Evolutionary conservation across 2,113 vertebrate species (phyloP).

Genomic region (Malurus elegans): DNA sequence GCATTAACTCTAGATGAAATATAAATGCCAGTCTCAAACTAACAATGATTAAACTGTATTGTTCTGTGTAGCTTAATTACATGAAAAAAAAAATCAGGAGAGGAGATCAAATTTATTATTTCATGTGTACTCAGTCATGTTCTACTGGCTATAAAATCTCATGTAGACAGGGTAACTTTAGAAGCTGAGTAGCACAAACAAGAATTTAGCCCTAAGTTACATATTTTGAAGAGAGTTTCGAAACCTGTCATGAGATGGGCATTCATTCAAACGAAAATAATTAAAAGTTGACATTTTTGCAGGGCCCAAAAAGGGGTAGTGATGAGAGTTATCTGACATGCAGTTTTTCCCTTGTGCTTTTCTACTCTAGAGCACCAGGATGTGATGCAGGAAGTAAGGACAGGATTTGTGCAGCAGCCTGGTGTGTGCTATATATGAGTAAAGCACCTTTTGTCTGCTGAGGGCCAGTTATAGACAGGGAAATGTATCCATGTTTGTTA

Average conservation of each 20-base stretch:
- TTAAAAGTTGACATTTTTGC: neutral
- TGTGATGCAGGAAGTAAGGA: neutral
- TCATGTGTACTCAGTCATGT: neutral
- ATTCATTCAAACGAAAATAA: neutral
- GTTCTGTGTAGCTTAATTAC: neutral
- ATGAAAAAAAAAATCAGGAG: neutral
- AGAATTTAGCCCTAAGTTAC: neutral
- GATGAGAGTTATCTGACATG: neutral
- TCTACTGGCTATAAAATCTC: neutral
- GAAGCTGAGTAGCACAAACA: neutral
- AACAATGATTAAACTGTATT: neutral
- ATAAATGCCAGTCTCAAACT: neutral
- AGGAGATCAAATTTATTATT: neutral
- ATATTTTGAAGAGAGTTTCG: neutral
- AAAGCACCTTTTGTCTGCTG: neutral
- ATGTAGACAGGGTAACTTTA: neutral
- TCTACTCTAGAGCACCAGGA: neutral
- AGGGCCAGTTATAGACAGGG: neutral
- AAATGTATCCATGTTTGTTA: neutral
- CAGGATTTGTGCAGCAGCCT: neutral
- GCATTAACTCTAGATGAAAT: neutral
- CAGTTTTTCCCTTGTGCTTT: neutral
- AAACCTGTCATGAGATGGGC: neutral
- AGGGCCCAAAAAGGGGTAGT: neutral
- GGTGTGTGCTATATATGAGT: neutral